Evolutionary conservation across 2,113 vertebrate species (phyloP).

Genomic region (Colistium nudipinnis): DNA sequence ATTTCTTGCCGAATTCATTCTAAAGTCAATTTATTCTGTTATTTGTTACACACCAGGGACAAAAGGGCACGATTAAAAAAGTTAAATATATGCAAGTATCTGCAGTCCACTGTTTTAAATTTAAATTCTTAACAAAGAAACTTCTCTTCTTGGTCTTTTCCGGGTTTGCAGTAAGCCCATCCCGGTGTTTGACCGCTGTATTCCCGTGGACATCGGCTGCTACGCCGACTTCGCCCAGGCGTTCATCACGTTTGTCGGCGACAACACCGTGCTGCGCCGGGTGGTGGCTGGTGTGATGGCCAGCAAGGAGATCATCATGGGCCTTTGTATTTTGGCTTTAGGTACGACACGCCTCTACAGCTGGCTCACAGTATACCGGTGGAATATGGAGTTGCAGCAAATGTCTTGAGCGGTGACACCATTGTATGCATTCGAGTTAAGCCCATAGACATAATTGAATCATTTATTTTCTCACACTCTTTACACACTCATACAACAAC

Average conservation of each 20-base stretch:
- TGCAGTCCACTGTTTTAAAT: too few relatives aligned
- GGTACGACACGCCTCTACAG: conserved; percentile 78
- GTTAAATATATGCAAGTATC: too few relatives aligned
- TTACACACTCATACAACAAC: background rate
- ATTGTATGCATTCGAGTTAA: conserved; percentile 6
- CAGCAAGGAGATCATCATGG: conserved; percentile 99
- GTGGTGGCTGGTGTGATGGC: conserved; percentile 96
- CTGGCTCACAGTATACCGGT: background rate
- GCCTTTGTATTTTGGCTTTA: conserved; percentile 95
- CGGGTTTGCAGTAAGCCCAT: conserved; percentile 80
- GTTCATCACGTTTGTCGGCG: conserved; percentile 93
- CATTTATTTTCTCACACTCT: conserved; percentile 1
- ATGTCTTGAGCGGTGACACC: conserved; percentile 41
- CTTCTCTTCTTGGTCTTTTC: background rate
- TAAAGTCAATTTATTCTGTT: too few relatives aligned
- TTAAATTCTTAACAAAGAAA: background rate
- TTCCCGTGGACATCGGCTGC: conserved; percentile 91
- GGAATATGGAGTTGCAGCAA: conserved; percentile 52
- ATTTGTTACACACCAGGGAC: too few relatives aligned
- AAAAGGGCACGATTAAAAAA: too few relatives aligned
- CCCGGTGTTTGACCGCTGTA: conserved; percentile 94
- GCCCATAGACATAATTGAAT: conserved; percentile 11
- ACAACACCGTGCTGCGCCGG: conserved; percentile 94
- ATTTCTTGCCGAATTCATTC: background rate
- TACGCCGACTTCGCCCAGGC: conserved; percentile 93